These are phyloP conservation scores for Eulemur albifrons DNA, from an alignment of 2,797 vertebrate species.

Conservation along the genomic window DNA sequence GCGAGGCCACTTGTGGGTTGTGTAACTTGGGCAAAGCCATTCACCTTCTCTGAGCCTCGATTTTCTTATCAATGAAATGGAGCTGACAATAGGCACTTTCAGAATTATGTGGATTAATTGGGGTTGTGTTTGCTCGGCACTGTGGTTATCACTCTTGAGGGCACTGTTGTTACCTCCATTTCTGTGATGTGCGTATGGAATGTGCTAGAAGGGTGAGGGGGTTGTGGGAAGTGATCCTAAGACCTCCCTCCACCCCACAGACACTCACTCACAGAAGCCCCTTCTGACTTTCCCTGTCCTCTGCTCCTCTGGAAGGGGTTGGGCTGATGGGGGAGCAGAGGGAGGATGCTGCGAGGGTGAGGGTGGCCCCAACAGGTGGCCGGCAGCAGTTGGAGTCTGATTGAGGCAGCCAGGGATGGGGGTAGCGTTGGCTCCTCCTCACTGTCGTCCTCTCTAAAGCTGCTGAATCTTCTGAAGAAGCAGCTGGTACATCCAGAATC, in stretches of 20 bases:
- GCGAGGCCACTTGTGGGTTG: background rate
- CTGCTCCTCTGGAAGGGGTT: background rate
- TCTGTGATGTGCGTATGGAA: accelerated
- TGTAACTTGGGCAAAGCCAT: background rate
- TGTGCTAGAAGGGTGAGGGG: background rate
- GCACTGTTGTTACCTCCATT: background rate
- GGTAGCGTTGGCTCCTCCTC: background rate
- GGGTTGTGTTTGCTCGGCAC: background rate
- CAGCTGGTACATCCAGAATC: background rate
- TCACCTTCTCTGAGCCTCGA: background rate
- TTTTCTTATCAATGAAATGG: background rate
- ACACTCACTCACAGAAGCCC: background rate
- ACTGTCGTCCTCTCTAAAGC: background rate
- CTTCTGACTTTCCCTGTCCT: background rate
- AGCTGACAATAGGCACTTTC: background rate
- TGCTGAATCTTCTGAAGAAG: background rate
- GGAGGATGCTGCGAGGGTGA: no score
- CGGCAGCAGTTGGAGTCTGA: background rate
- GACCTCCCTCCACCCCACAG: accelerated
- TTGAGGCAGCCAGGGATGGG: background rate
- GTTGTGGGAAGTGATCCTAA: background rate
- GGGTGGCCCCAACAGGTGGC: background rate
- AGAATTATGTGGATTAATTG: background rate
- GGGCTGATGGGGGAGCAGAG: background rate
- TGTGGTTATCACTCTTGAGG: background rate